These are phyloP conservation scores for Mesocentrotus franciscanus DNA, from an alignment of 53 echinoderm and acorn worm species.

Conservation along the genomic window DNA sequence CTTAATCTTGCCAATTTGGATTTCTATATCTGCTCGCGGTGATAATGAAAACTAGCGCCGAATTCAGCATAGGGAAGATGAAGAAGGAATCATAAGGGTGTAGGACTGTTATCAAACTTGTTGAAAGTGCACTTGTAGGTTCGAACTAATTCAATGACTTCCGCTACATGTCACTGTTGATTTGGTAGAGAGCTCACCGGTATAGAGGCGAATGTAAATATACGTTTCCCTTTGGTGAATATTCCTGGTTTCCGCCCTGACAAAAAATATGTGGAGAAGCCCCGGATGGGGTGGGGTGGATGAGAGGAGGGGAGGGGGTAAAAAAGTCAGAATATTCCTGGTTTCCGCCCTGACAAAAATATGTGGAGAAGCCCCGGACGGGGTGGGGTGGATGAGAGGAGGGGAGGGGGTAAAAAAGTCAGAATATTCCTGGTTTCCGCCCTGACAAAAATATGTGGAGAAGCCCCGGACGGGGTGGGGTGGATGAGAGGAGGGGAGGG, in stretches of 20 bases:
- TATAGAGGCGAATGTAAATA: conserved; percentile 21
- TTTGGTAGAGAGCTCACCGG: conserved; percentile 15
- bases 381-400: too few species aligned
- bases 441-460: neutral
- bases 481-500: too few species aligned
- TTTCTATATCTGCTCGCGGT: conserved; percentile 55
- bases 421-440: neutral
- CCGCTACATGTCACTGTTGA: conserved; percentile 16
- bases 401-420: too few species aligned
- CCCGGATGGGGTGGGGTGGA: too few species aligned
- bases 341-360: neutral
- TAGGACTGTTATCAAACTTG: conserved; percentile 15
- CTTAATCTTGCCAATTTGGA: conserved; percentile 63
- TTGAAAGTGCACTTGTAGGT: conserved; percentile 46
- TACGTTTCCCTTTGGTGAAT: conserved; percentile 30
- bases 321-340: too few species aligned
- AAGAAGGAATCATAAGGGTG: neutral
- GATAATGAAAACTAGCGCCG: conserved; percentile 42
- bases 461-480: neutral
- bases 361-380: neutral
- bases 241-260: neutral
- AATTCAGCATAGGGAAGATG: neutral
- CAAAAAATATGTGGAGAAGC: too few species aligned
- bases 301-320: too few species aligned
- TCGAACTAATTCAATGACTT: conserved; percentile 48